Conservation (phyloP, 2,113 vertebrate species). For the Triplophysa rosa region DNA sequence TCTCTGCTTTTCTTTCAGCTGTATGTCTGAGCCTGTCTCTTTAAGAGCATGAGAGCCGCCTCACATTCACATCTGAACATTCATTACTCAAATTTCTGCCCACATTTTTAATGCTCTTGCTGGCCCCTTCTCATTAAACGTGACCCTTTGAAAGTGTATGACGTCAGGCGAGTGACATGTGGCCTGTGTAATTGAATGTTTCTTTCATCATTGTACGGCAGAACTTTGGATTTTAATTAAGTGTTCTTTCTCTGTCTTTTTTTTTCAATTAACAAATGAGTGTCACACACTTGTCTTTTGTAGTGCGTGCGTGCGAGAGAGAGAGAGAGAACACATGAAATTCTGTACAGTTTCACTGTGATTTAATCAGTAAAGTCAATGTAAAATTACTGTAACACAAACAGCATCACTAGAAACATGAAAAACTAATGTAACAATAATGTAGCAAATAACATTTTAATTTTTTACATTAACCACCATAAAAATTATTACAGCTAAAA, state of each 20-base stretch:
- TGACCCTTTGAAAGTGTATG: not conserved
- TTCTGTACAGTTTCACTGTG: no score
- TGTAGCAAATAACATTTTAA: no score
- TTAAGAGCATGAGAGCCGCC: not conserved
- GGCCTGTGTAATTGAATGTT: not conserved
- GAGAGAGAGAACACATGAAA: no score
- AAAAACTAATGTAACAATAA: no score
- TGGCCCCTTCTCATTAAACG: conserved; percentile 1
- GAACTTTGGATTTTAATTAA: conserved; percentile 37
- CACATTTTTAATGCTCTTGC: not conserved
- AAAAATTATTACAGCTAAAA: no score
- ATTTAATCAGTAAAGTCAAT: no score
- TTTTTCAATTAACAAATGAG: not conserved
- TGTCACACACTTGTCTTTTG: not conserved
- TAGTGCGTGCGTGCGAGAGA: no score
- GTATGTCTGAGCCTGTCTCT: conserved; percentile 4
- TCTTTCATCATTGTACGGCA: conserved; percentile 22
- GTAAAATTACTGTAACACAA: no score
- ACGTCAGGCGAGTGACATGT: not conserved
- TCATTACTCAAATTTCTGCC: conserved; percentile 28
- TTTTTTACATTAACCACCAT: no score
- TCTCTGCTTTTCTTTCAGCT: not conserved
- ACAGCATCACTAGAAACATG: no score
- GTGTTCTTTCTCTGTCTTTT: not conserved
- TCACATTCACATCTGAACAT: conserved; percentile 5